Base-by-base conservation (phyloP, 1,140 invertebrate genomes). In the Planococcus citri region DNA sequence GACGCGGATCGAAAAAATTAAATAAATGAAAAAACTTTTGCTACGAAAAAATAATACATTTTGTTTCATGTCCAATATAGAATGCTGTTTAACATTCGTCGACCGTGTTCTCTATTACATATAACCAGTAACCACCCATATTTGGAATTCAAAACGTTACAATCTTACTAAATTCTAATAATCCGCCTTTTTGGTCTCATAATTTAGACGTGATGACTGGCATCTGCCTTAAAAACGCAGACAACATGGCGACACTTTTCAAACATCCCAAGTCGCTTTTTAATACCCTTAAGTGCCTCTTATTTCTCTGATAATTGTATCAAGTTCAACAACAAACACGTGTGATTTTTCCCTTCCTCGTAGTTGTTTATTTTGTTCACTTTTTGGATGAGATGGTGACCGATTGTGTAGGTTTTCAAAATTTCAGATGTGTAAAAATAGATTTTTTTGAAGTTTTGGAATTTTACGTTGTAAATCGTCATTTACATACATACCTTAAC, bases 161-260 rank as follows among this genome's bases (percentile, higher is more conserved):
- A 51, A 51, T 51, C 41, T 51, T 51, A 51, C 41, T 51, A 51
- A 51, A 51, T 51, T 51, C 41, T 51, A 51, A 51, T 51, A 51
- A 51, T 51, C 41, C 41, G 41, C 41, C 17, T 51, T 17, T 51
- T 14, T 51, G n/a, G 41, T 51, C 6, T 51, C 41, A 51, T 51
- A 51, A 51, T 51, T 17, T 51, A 51, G 41, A 51, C n/a, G 41
- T 20, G n/a, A 51, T 51, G 41, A 51, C 41, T 51, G 41, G 41
- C 41, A 51, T 14, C 41, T 51, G 6, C n/a, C 41, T 51, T 51
- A 17, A 17, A n/a, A 51, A 51, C 41, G n/a, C 41, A 51, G 41
- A 51, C 41, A 51, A 17, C 41, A 14, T 17, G 41, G 41, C 41
- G 41, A 51, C 41, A 17, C n/a, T 14, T 51, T 51, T 51, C n/a